Evolutionary conservation across 2,113 vertebrate genomes (phyloP).

Genomic region (human (Homo sapiens)): DNA sequence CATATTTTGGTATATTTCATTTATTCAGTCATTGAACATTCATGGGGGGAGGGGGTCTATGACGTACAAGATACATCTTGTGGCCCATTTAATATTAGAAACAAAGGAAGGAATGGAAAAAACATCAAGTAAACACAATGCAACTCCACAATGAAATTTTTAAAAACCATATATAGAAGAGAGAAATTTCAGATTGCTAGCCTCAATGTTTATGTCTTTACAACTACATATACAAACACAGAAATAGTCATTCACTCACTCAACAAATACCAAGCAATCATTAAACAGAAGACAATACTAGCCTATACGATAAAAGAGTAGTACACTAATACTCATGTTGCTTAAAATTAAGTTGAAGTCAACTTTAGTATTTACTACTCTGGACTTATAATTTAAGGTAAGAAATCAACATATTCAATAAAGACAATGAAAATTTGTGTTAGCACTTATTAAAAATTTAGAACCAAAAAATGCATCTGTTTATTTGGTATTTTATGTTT

Average conservation of each 20-base stretch:
- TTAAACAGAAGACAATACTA: neutral
- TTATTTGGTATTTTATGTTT: neutral
- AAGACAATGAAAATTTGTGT: neutral
- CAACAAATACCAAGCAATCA: neutral
- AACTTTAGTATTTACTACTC: neutral
- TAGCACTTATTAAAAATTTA: neutral
- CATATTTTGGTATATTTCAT: neutral
- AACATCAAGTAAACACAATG: constrained; percentile 31
- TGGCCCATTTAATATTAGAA: neutral
- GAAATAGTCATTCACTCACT: constrained; percentile 12
- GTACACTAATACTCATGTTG: neutral
- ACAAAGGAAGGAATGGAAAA: neutral
- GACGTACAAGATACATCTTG: neutral
- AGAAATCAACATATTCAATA: neutral
- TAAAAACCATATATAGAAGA: neutral
- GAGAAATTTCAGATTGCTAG: neutral
- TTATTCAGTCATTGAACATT: neutral
- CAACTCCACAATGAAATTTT: constrained; percentile 7
- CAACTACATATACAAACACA: neutral
- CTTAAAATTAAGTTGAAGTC: constrained; percentile 29
- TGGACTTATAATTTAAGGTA: neutral
- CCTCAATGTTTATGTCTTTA: neutral
- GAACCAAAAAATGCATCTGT: neutral
- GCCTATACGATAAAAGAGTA: neutral
- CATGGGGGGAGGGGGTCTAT: neutral